Conservation (phyloP, 2,888 invertebrate genomes). For the Apantesis nais region DNA sequence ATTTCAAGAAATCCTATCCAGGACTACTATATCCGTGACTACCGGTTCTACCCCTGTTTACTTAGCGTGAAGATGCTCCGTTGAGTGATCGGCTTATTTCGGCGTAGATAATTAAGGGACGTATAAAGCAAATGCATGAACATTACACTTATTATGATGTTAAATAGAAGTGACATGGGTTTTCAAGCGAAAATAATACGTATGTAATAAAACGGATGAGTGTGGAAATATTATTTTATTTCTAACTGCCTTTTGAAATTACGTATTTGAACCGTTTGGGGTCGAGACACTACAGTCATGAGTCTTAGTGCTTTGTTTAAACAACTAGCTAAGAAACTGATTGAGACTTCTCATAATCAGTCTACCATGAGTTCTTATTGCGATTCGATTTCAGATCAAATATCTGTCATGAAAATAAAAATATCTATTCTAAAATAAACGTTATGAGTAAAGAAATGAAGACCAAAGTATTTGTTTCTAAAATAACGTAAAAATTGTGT, state of each 20-base stretch:
- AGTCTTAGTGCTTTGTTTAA: too few species aligned
- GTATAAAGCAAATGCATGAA: slow-evolving; percentile 62
- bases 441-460: too few species aligned
- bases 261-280: too few species aligned
- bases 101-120: slow-evolving; percentile 75
- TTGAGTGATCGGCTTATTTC: slow-evolving; percentile 83
- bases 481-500: too few species aligned
- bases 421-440: too few species aligned
- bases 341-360: too few species aligned
- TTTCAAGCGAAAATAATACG: slow-evolving; percentile 22
- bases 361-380: too few species aligned
- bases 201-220: neutral
- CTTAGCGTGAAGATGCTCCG: slow-evolving; percentile 75
- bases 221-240: slow-evolving; percentile 11
- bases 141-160: slow-evolving; percentile 41
- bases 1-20: slow-evolving; percentile 43
- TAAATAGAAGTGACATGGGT: slow-evolving; percentile 34
- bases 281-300: too few species aligned
- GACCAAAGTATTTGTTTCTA: too few species aligned
- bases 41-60: slow-evolving; percentile 63
- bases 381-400: too few species aligned
- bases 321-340: too few species aligned
- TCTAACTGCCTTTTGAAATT: neutral
- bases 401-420: too few species aligned
- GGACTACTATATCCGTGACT: slow-evolving; percentile 30